Percentiles rank a stretch among this genome's conserved stretches.
Evolutionary conservation across 2,797 vertebrate species (phyloP).

Genomic region (Sebastes dallii): DNA sequence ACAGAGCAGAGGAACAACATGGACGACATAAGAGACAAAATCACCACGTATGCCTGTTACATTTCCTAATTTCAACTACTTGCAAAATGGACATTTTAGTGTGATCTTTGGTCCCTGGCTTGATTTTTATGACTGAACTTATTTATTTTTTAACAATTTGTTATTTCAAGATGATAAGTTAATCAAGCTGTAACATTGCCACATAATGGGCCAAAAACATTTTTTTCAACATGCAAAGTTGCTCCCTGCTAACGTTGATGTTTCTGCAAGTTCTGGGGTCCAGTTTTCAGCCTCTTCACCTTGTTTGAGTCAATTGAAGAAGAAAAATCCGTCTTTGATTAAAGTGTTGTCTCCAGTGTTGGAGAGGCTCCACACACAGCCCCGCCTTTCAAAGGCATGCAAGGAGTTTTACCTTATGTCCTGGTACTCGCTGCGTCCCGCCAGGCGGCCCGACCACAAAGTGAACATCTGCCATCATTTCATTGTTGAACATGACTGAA

Average conservation of each 20-base stretch:
- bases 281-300: not conserved
- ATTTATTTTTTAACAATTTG: not conserved
- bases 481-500: constrained; percentile 99
- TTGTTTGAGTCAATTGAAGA: not conserved
- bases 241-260: too few relatives aligned
- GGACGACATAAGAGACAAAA: not conserved
- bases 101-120: not conserved
- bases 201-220: too few relatives aligned
- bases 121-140: not conserved
- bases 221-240: not conserved
- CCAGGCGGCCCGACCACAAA: constrained; percentile 96
- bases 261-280: not conserved
- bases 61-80: not conserved
- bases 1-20: not conserved
- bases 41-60: not conserved
- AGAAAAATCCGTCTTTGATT: too few relatives aligned
- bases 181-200: not conserved
- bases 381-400: too few relatives aligned
- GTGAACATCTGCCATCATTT: constrained; percentile 98
- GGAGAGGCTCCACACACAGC: not conserved
- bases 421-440: constrained; percentile 93
- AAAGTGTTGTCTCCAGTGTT: not conserved
- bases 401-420: constrained; percentile 88
- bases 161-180: not conserved
- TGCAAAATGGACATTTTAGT: not conserved